Percentiles rank a stretch among this genome's conserved stretches.
Conservation (phyloP, 2,797 vertebrate species). For the Ctenosaura bakeri region DNA sequence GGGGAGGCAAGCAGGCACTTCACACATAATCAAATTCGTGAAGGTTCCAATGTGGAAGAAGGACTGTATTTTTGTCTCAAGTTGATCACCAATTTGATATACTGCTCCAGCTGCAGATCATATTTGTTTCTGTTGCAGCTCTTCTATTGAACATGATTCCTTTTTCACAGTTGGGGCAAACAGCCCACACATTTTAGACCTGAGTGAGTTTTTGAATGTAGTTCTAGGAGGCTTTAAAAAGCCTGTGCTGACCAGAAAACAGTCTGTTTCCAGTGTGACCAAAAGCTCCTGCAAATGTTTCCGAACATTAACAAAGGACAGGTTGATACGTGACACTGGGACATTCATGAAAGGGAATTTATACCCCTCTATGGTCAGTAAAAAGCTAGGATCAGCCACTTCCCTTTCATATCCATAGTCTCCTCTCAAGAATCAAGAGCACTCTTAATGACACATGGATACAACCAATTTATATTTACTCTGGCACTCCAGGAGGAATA, state of each 20-base stretch:
- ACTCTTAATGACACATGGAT: neutral
- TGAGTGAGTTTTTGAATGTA: neutral
- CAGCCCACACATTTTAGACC: neutral
- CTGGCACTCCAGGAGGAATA: neutral
- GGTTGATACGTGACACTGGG: neutral
- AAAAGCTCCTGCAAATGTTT: neutral
- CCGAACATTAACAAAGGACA: too few species aligned
- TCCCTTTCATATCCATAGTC: neutral
- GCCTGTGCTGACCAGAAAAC: neutral
- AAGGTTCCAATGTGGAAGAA: too few species aligned
- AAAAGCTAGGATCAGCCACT: neutral
- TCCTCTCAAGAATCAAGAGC: neutral
- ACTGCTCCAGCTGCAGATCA: too few species aligned
- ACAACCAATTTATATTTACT: constrained; percentile 23
- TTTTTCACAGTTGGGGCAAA: neutral
- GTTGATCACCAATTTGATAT: too few species aligned
- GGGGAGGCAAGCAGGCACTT: too few species aligned
- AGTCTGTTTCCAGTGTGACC: neutral
- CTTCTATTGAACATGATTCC: neutral
- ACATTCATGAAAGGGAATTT: neutral
- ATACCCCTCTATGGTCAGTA: neutral
- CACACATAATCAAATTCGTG: too few species aligned
- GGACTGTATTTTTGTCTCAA: too few species aligned
- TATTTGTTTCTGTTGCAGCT: neutral
- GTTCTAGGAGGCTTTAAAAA: neutral